Evolutionary conservation across 2,113 vertebrate species (phyloP).

Genomic region (Sinocyclocheilus rhinocerous): DNA sequence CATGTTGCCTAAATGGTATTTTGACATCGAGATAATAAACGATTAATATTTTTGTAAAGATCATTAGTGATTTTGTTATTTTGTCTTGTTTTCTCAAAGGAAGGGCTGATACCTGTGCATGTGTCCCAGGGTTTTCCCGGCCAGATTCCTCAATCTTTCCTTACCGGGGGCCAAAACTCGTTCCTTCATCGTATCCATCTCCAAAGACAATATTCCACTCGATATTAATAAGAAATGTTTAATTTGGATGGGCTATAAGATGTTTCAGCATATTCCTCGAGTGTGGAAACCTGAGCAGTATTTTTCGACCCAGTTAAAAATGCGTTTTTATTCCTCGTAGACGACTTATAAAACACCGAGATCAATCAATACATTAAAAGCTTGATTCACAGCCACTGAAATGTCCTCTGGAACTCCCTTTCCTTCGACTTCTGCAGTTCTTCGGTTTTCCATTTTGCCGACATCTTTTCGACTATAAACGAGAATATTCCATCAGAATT

Average conservation of each 20-base stretch:
- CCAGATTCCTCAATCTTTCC: conserved; percentile 92
- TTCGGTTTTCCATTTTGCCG: conserved; percentile 76
- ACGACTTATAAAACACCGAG: conserved; percentile 51
- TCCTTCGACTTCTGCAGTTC: conserved; percentile 72
- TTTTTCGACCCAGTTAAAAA: conserved; percentile 32
- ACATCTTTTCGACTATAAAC: conserved; percentile 51
- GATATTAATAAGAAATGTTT: conserved; percentile 61
- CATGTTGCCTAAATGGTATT: neutral
- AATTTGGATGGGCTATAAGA: conserved; percentile 69
- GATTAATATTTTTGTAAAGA: neutral
- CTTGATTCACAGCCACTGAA: conserved; percentile 75
- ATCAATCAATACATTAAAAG: conserved; percentile 66
- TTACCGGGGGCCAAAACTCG: conserved; percentile 87
- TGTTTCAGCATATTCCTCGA: conserved; percentile 79
- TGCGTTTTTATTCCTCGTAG: conserved; percentile 44
- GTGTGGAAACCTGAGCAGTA: conserved; percentile 59
- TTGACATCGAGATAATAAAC: neutral
- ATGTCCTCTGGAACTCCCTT: conserved; percentile 77
- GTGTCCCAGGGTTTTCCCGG: conserved; percentile 92
- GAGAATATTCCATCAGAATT: neutral
- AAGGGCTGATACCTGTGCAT: conserved; percentile 88
- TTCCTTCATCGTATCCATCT: conserved; percentile 92
- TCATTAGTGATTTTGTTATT: no score
- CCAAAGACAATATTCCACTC: conserved; percentile 66
- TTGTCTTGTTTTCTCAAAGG: neutral